Evolutionary conservation across 2,888 invertebrate genomes (phyloP).

Genomic region (Xanthia togata): DNA sequence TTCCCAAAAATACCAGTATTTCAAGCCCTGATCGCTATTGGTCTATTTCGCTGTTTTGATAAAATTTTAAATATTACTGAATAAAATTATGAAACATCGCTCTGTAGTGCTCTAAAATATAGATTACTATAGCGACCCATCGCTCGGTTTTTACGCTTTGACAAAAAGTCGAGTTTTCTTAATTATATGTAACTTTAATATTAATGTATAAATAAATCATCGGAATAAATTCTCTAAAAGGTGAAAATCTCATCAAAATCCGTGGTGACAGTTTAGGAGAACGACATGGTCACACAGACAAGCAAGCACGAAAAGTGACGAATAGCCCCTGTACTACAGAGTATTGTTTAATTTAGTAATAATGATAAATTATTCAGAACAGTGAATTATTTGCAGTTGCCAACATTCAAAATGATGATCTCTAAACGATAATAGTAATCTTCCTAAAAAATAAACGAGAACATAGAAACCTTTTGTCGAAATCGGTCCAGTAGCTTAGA

Average conservation of each 20-base stretch:
- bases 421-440: background rate
- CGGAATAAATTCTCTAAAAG: too few relatives aligned
- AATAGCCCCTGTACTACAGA: background rate
- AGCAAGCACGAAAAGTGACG: too few relatives aligned
- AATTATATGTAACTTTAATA: too few relatives aligned
- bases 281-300: too few relatives aligned
- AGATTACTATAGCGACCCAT: background rate
- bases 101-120: background rate
- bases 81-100: background rate
- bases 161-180: too few relatives aligned
- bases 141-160: too few relatives aligned
- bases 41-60: background rate
- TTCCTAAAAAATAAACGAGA: background rate
- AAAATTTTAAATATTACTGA: background rate
- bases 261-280: too few relatives aligned
- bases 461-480: background rate
- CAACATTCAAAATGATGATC: background rate
- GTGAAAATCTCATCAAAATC: too few relatives aligned
- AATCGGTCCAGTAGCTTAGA: constrained; percentile 11
- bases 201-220: too few relatives aligned
- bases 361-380: background rate
- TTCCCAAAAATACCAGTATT: too few relatives aligned
- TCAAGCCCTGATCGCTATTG: background rate
- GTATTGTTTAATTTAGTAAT: background rate
- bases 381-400: background rate